These are phyloP conservation scores for Myioborus melanocephalus DNA, from an alignment of 2,797 vertebrate species.

Conservation along the genomic window DNA sequence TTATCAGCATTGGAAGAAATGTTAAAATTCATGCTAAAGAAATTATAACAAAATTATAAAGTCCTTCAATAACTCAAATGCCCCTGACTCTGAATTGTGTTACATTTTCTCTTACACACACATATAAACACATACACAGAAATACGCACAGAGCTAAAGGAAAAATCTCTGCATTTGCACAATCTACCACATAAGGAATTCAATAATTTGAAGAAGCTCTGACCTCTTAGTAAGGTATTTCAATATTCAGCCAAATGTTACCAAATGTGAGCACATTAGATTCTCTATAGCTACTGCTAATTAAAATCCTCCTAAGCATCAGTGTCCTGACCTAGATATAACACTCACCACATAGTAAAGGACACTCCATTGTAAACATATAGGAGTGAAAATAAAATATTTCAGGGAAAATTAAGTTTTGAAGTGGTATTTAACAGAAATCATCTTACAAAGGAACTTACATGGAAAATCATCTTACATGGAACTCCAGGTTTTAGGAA, in stretches of 20 bases:
- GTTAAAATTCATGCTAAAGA: not conserved
- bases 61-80: not conserved
- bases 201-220: not conserved
- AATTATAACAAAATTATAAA: not conserved
- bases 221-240: not conserved
- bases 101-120: not conserved
- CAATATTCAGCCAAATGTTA: not conserved
- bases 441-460: not conserved
- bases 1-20: not conserved
- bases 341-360: not conserved
- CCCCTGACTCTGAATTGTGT: not conserved
- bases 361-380: not conserved
- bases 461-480: no score
- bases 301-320: not conserved
- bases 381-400: not conserved
- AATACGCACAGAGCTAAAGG: not conserved
- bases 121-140: fast-evolving
- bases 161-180: not conserved
- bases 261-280: not conserved
- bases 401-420: not conserved
- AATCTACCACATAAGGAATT: not conserved
- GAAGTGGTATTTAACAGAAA: not conserved
- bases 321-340: not conserved
- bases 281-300: not conserved
- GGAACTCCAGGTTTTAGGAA: not conserved